Base-by-base conservation (phyloP, 2,113 vertebrate genomes). In the Pseudolaguvia tuberculata region DNA sequence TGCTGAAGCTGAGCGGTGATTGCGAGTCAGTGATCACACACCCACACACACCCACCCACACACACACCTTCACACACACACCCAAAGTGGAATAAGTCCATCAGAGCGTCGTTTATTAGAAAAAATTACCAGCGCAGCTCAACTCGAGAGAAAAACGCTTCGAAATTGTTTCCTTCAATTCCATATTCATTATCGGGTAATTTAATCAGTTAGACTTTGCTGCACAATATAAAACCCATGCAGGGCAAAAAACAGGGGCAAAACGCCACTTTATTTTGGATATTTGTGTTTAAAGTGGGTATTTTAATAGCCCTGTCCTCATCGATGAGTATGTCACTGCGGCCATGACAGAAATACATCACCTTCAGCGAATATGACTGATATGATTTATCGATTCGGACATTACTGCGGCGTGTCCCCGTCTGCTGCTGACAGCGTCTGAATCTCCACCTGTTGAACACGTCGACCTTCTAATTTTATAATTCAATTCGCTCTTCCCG, bases 261-360 rank as follows among this genome's bases (percentile, higher is more conserved):
- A 90, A 91, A 90, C 89, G 91, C 78, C 91, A 9, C 92, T 94
- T 94, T 92, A 88, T 90, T 52, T 78, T 86, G 89, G 89, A 90
- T 87, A 59, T 45, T 23, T 65, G 55, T 67, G 56, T 75, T 55
- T 63, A n/a, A 86, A 86, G 85, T 85, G 89, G 91, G 91, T 90
- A 88, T 92, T 90, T 92, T 93, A 91, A 94, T 92, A 91, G 84
- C 87, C 85, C 89, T 79, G 87, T 88, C 78, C 89, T 91, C 85
- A 90, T 87, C 93, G 78, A 88, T 90, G 85, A 88, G 93, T 93
- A 96, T 90, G 94, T 96, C 94, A 94, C 94, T 94, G 91, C 92
- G 91, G 86, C 93, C 95, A 93, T 92, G 93, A 96, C 94, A 92
- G 91, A 93, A 86, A 78, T 89, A 87, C 92, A 92, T 92, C 88